Conservation (phyloP, 2,113 vertebrate species). For the Hymenochirus boettgeri region DNA sequence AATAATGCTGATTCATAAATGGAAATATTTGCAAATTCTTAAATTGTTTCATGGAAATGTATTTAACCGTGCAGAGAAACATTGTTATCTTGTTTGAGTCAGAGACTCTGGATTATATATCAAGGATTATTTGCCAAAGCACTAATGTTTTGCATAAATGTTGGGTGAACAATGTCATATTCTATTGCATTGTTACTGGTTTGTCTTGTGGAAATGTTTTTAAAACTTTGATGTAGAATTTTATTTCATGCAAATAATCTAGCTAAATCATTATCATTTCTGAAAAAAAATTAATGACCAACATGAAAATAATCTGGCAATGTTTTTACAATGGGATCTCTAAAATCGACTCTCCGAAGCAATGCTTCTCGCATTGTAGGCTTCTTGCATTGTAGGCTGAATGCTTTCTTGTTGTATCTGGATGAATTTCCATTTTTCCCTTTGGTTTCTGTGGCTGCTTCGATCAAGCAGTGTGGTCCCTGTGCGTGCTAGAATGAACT, state of each 20-base stretch:
- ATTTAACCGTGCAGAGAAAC: too few species aligned
- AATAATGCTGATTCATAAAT: too few species aligned
- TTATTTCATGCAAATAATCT: background rate
- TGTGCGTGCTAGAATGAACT: constrained; percentile 65
- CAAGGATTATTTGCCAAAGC: too few species aligned
- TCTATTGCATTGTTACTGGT: too few species aligned
- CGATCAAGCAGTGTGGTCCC: constrained; percentile 76
- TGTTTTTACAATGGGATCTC: background rate
- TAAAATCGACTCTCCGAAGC: constrained; percentile 37
- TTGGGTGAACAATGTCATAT: too few species aligned
- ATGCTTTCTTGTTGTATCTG: constrained; percentile 68
- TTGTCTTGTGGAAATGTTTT: too few species aligned
- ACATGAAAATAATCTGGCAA: background rate
- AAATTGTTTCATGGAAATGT: background rate
- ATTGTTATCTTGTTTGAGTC: too few species aligned
- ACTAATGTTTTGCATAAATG: too few species aligned
- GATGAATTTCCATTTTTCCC: constrained; percentile 58
- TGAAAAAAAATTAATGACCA: background rate
- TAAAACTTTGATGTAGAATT: background rate
- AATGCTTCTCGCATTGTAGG: constrained; percentile 50
- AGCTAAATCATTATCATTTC: background rate
- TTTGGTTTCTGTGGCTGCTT: constrained; percentile 73
- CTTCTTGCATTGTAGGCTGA: constrained; percentile 56
- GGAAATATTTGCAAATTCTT: too few species aligned
- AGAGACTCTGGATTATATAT: too few species aligned